Conservation (phyloP, 1,140 invertebrate genomes). For the Lepidurus packardi region DNA sequence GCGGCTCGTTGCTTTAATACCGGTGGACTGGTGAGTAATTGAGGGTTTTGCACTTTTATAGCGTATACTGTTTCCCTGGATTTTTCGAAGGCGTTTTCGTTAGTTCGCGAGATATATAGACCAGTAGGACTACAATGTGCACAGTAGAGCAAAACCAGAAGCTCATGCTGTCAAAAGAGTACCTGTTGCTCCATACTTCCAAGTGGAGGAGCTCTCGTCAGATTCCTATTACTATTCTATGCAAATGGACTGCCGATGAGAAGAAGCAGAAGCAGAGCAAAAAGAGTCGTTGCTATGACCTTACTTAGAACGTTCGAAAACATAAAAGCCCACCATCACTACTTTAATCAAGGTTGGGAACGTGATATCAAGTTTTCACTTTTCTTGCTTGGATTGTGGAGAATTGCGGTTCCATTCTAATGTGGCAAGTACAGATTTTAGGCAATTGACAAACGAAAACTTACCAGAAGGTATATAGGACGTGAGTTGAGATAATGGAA, state of each 20-base stretch:
- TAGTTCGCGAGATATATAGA: too few species aligned
- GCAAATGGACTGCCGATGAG: neutral
- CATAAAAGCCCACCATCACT: neutral
- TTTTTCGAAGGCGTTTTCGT: too few species aligned
- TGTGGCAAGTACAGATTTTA: neutral
- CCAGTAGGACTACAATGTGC: too few species aligned
- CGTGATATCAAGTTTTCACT: conserved; percentile 5
- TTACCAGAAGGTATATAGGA: too few species aligned
- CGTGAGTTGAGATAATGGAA: too few species aligned
- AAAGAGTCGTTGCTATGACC: neutral
- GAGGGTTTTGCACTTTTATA: too few species aligned
- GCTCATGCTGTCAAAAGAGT: neutral
- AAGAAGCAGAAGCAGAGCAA: neutral
- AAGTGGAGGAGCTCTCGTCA: neutral
- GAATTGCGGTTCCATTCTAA: neutral
- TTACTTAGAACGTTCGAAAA: neutral
- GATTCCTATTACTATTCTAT: neutral
- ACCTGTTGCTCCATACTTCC: neutral
- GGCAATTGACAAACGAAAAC: neutral
- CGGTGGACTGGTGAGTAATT: too few species aligned
- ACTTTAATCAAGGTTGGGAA: neutral
- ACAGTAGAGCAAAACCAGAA: neutral
- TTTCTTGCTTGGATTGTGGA: neutral
- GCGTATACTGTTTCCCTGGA: too few species aligned
- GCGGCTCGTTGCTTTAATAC: too few species aligned